Conservation (phyloP, 2,797 vertebrate species). For the Pyrocephalus nanus region DNA sequence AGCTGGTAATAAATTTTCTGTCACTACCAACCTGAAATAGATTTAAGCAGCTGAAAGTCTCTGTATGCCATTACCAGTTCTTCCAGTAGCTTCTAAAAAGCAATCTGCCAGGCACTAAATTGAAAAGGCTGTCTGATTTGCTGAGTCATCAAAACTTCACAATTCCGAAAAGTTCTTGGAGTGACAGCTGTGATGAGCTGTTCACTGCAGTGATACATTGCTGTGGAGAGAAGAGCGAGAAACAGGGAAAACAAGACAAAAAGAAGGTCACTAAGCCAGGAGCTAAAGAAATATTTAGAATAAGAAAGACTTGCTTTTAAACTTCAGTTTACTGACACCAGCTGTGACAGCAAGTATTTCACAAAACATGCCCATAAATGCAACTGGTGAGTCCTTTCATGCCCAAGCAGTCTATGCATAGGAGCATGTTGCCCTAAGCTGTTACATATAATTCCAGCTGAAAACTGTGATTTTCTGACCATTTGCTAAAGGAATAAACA, state of each 20-base stretch:
- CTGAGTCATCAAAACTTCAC: conserved; percentile 52
- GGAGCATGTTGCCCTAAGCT: not conserved
- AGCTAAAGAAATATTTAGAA: not conserved
- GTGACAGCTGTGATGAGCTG: conserved; percentile 3
- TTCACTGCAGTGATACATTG: not conserved
- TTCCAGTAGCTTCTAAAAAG: conserved; percentile 45
- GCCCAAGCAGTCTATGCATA: not conserved
- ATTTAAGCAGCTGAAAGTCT: conserved; percentile 66
- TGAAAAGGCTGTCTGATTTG: conserved; percentile 62
- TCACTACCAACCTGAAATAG: conserved; percentile 52
- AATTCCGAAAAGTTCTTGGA: conserved; percentile 18
- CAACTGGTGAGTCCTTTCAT: not conserved
- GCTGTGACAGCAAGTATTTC: not conserved
- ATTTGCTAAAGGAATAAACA: not conserved
- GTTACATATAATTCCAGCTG: not conserved
- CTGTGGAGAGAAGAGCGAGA: not conserved
- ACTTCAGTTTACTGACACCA: not conserved
- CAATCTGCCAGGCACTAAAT: conserved; percentile 66
- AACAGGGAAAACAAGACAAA: conserved; percentile 13
- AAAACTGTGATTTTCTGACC: not conserved
- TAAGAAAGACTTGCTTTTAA: not conserved
- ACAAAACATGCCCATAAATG: not conserved
- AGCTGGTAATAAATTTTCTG: conserved; percentile 51
- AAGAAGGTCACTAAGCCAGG: not conserved
- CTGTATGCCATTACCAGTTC: conserved; percentile 59